Evolutionary conservation across 2,797 vertebrate genomes (phyloP), one percentile per base, ranked within the genome.

Genomic region (Argyrosomus regius): DNA sequence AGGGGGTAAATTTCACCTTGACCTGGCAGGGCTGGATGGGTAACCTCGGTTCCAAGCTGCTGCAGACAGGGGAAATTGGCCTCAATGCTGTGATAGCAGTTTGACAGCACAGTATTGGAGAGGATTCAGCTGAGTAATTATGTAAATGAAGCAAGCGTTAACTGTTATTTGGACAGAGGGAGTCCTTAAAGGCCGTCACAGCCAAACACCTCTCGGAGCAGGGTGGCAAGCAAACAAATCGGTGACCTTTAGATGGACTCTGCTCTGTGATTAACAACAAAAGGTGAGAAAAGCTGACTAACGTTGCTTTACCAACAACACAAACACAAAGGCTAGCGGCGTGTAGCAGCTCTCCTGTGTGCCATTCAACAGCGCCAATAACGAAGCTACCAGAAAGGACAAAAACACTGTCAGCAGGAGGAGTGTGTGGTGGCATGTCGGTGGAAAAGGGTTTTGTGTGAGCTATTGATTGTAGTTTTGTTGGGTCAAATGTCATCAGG

Each of bases 371-470:
- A 6, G 67, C 64, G 12, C 81, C 9, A 91, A 93, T 88, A 81
- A 85, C 61, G 90, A 94, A 89, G 61, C 83, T 75, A 81, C 94
- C 85, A 95, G 94, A 94, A 85, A 88, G 57, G 78, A 54, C 88
- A 87, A 83, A 86, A 78, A 83, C 77, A 82, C 24, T 45, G 72
- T 79, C 59, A 41, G 84, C 78, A 60, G 76, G 81, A 75, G 63
- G 10, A 75, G 53, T 75, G 62, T 63, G 67, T 57, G 73, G 50
- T 35, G 54, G 72, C 35, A 61, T 76, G 81, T 75, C 39, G 12
- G 77, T 52, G 82, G 54, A 62, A 72, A 50, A 69, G 69, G 74
- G 54, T 85, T 83, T 87, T 84, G 82, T 83, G 35, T 31, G 3
- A 45, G 49, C 52, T 58, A 66, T 71, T 73, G 82, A 80, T 86